Evolutionary conservation across 2,888 invertebrate genomes (phyloP).

Genomic region (Eurytoma adleriae): DNA sequence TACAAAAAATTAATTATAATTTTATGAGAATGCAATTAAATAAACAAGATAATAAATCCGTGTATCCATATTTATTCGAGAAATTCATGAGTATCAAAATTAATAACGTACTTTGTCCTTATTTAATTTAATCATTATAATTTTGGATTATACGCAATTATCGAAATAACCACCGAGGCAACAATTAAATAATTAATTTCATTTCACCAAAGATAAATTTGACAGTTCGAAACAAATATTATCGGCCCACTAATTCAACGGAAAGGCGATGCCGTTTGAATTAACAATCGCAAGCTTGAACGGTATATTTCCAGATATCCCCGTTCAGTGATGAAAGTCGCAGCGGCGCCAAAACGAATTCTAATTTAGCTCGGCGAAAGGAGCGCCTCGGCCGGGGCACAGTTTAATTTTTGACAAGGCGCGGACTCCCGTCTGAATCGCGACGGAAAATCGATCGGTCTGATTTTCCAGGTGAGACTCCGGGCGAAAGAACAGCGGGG

Average conservation of each 20-base stretch:
- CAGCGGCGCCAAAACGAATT: neutral
- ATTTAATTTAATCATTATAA: no score
- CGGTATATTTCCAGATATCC: neutral
- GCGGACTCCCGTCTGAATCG: neutral
- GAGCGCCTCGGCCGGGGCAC: neutral
- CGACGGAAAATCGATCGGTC: conserved; percentile 32
- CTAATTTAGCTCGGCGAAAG: neutral
- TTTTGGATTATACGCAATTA: no score
- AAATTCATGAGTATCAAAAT: no score
- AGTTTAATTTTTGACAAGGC: conserved; percentile 42
- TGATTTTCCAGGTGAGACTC: conserved; percentile 23
- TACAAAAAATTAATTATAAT: no score
- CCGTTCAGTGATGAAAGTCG: neutral
- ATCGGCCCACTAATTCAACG: neutral
- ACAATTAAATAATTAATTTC: no score
- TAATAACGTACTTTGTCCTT: no score
- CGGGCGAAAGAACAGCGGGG: neutral
- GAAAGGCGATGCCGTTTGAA: neutral
- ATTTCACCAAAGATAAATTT: neutral
- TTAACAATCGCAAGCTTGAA: neutral
- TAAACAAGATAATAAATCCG: no score
- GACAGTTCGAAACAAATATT: neutral
- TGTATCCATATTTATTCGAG: no score
- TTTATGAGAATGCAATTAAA: no score
- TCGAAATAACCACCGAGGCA: no score